These are phyloP conservation scores for Tyto alba DNA, from an alignment of 2,113 vertebrate species.

Conservation along the genomic window DNA sequence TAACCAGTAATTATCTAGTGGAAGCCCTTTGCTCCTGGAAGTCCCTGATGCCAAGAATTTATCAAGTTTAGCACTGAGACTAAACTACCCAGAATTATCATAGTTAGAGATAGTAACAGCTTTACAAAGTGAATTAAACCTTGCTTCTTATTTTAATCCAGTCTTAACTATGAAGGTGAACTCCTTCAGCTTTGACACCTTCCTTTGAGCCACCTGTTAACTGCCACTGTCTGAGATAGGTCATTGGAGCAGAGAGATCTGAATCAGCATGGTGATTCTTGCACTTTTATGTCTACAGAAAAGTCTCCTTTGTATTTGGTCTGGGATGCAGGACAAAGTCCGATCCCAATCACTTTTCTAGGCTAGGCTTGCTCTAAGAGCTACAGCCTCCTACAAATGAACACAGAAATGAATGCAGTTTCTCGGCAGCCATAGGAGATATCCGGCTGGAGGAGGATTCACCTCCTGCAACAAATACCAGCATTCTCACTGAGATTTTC, in stretches of 20 bases:
- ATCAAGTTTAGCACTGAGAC: not conserved
- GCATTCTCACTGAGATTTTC: not conserved
- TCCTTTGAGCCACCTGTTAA: not conserved
- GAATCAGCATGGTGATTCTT: not conserved
- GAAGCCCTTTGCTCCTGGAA: not conserved
- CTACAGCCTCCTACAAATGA: not conserved
- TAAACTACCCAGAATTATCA: not conserved
- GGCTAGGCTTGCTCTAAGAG: not conserved
- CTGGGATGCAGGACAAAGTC: not conserved
- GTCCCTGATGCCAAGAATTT: constrained; percentile 4
- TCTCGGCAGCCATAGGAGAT: not conserved
- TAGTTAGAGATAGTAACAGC: not conserved
- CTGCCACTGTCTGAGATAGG: not conserved
- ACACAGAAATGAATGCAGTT: not conserved
- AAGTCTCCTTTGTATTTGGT: not conserved
- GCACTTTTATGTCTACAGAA: not conserved
- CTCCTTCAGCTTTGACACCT: not conserved
- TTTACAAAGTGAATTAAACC: not conserved
- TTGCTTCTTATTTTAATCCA: not conserved
- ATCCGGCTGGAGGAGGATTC: not conserved
- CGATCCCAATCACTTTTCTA: not conserved
- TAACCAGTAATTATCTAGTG: not conserved
- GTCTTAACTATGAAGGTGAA: not conserved
- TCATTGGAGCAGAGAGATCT: not conserved
- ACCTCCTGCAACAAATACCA: not conserved